phyloP scores from a whole-genome alignment of 2,797 vertebrate species.

The Dallia pectoralis region DNA sequence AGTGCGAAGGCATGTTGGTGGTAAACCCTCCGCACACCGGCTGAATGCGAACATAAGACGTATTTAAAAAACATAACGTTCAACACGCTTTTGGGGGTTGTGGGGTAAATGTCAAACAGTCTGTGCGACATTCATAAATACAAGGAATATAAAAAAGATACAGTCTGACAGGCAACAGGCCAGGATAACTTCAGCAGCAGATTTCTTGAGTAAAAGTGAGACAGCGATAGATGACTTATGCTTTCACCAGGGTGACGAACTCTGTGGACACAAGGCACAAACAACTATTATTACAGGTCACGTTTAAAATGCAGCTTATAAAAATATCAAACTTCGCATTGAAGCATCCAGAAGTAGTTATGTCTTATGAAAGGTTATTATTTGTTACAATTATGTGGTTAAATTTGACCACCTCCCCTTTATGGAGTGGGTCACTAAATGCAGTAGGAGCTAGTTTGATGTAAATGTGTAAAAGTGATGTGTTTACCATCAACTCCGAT shows the following conservation, averaged over 20 bases:
- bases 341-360: neutral
- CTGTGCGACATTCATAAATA: constrained; percentile 61
- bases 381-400: neutral
- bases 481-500: constrained; percentile 63
- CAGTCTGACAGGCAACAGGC: constrained; percentile 35
- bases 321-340: neutral
- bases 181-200: constrained; percentile 44
- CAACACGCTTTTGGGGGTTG: constrained; percentile 47
- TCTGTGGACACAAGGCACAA: constrained; percentile 46
- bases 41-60: constrained; percentile 46
- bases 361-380: neutral
- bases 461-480: neutral
- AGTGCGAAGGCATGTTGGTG: constrained; percentile 59
- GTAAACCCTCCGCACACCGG: constrained; percentile 43
- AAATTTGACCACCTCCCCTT: neutral
- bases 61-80: constrained; percentile 50
- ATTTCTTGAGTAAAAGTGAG: constrained; percentile 42
- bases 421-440: neutral
- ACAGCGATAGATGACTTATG: constrained; percentile 48
- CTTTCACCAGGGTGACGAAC: constrained; percentile 59
- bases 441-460: neutral
- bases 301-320: neutral
- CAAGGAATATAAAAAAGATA: constrained; percentile 62
- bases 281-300: constrained; percentile 4
- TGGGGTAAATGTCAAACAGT: constrained; percentile 45